Evolutionary conservation across 1,140 invertebrate species (phyloP).

Genomic region (Hycleus cichorii): DNA sequence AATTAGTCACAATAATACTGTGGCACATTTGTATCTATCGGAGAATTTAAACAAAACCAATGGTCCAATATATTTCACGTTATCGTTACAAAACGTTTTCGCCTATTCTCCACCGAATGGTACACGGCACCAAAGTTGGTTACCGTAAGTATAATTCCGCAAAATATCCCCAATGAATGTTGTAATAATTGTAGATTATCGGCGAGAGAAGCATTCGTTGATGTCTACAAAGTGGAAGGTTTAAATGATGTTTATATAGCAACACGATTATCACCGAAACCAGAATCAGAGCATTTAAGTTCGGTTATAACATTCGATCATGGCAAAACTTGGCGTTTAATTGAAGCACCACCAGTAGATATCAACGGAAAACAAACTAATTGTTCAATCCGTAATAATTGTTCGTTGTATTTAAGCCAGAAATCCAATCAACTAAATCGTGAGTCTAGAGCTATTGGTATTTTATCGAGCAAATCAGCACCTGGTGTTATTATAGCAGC

Average conservation of each 20-base stretch:
- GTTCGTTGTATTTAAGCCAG: slow-evolving; percentile 81
- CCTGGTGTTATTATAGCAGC: slow-evolving; percentile 84
- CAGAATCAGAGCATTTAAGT: slow-evolving; percentile 61
- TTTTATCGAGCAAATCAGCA: slow-evolving; percentile 78
- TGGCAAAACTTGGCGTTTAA: slow-evolving; percentile 69
- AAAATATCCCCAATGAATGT: background rate
- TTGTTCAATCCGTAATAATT: slow-evolving; percentile 56
- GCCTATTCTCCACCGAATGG: slow-evolving; percentile 70
- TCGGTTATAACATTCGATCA: slow-evolving; percentile 85
- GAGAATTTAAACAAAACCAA: slow-evolving; percentile 50
- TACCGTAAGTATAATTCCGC: slow-evolving; percentile 58
- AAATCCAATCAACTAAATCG: slow-evolving; percentile 78
- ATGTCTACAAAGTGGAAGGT: slow-evolving; percentile 81
- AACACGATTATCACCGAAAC: slow-evolving; percentile 58
- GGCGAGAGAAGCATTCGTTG: slow-evolving; percentile 75
- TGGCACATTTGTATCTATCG: slow-evolving; percentile 73
- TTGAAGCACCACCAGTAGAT: slow-evolving; percentile 61
- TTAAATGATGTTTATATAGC: slow-evolving; percentile 84
- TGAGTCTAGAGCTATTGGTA: slow-evolving; percentile 65
- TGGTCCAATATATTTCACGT: slow-evolving; percentile 56
- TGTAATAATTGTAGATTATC: slow-evolving; percentile 55
- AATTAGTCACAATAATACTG: slow-evolving; percentile 66
- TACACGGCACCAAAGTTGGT: slow-evolving; percentile 73
- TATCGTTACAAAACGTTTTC: slow-evolving; percentile 75
- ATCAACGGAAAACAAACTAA: slow-evolving; percentile 55